Evolutionary conservation across 2,113 vertebrate genomes (phyloP).

Genomic region (Castor canadensis): DNA sequence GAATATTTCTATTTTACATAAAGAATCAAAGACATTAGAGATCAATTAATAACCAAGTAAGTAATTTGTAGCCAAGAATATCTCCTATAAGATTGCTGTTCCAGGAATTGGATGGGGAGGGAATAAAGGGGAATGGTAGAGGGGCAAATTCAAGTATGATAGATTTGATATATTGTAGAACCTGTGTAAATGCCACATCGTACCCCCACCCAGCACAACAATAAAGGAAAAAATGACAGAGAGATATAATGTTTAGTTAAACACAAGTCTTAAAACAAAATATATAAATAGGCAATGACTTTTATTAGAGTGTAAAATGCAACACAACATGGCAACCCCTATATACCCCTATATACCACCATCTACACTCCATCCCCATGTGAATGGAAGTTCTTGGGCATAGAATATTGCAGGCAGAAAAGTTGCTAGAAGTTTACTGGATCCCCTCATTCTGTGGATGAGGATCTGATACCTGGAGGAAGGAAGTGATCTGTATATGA

Average conservation of each 20-base stretch:
- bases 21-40: background rate
- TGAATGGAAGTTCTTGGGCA: background rate
- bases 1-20: constrained; percentile 3
- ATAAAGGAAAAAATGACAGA: constrained; percentile 25
- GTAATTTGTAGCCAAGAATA: background rate
- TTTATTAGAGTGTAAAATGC: background rate
- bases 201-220: no score
- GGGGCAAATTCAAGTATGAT: no score
- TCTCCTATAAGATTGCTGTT: background rate
- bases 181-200: no score
- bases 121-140: no score
- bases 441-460: background rate
- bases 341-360: accelerated
- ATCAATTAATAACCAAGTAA: background rate
- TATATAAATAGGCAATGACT: background rate
- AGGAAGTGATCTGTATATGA: background rate
- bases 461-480: background rate
- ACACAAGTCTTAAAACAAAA: background rate
- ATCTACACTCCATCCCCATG: accelerated
- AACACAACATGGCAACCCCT: no score
- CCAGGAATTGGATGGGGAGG: background rate
- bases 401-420: background rate
- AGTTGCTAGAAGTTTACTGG: background rate
- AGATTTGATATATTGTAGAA: no score
- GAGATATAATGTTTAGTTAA: background rate